phyloP scores from a whole-genome alignment of 2,888 invertebrate genomes.

The Tetropium fuscum region DNA sequence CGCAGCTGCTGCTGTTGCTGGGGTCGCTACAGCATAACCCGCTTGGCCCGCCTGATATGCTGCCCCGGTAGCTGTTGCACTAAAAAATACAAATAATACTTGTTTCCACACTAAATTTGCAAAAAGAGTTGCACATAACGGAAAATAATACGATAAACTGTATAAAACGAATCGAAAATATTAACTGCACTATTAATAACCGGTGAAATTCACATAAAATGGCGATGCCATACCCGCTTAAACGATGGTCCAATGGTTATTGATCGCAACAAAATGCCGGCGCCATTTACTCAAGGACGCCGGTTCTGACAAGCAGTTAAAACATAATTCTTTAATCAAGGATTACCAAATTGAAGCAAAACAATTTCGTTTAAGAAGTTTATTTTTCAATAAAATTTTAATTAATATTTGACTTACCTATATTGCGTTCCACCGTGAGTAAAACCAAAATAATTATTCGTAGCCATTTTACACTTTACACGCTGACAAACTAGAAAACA shows the following conservation, averaged over 20 bases:
- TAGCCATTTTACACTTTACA: constrained; percentile 72
- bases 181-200: not conserved
- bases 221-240: constrained; percentile 32
- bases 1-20: constrained; percentile 85
- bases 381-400: not conserved
- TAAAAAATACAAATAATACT: constrained; percentile 55
- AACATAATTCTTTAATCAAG: not conserved
- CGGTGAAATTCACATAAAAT: not conserved
- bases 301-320: constrained; percentile 45
- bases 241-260: constrained; percentile 53
- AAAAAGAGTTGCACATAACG: not conserved
- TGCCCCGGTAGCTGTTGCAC: constrained; percentile 79
- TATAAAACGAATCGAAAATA: constrained; percentile 2
- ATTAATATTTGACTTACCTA: constrained; percentile 73
- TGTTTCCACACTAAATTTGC: not conserved
- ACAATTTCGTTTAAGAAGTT: not conserved
- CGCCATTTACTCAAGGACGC: constrained; percentile 64
- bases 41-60: constrained; percentile 87
- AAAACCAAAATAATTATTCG: constrained; percentile 96
- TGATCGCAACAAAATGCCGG: constrained; percentile 65
- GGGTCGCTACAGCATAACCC: constrained; percentile 86
- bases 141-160: not conserved
- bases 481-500: constrained; percentile 45
- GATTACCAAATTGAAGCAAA: not conserved
- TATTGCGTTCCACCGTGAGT: constrained; percentile 94